Evolutionary conservation across 2,797 vertebrate genomes (phyloP), one percentile per base, ranked within the genome.

Genomic region (Microctenopoma stevenorrisi): DNA sequence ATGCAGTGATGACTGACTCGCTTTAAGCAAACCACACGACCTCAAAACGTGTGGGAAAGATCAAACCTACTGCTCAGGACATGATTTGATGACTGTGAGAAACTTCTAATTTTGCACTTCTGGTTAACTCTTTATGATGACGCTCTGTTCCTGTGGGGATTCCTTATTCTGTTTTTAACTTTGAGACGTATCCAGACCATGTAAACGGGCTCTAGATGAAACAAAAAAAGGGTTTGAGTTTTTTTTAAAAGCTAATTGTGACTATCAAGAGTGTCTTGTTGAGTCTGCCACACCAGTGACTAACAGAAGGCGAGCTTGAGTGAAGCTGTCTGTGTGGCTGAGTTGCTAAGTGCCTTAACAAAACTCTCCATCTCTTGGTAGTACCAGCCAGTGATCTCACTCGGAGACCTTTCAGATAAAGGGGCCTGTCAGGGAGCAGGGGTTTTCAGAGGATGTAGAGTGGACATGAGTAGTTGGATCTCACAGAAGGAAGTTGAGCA

Each of bases 371-470:
- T 79, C 61, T 79, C 79, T 64, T 28, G 48, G 53, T 71, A 66
- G 86, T 87, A 86, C 66, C 80, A 87, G 83, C 48, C 78, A 6
- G 69, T 92, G 90, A 93, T 88, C 86, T 93, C 91, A 92, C 74
- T 38, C n/a, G 26, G 55, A 74, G 73, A 62, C 44, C 61, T 59
- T 56, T 70, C 66, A 76, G 64, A 83, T 73, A 73, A 71, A 81
- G 50, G 47, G 50, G 49, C 52, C 60, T 5, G 56, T 53, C 33
- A 49, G 61, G 58, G 76, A 64, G 83, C 38, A 14, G 70, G 72
- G 77, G 74, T 48, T 60, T 30, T 38, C 25, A 54, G 72, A 73
- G 76, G 83, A 81, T 82, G 76, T 74, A 71, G 71, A 84, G 68
- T 84, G 86, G 85, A 88, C 81, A 65, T 74, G 44, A 72, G 58